phyloP scores from a whole-genome alignment of 2,797 vertebrate species.

The Tenualosa thibaudeaui region DNA sequence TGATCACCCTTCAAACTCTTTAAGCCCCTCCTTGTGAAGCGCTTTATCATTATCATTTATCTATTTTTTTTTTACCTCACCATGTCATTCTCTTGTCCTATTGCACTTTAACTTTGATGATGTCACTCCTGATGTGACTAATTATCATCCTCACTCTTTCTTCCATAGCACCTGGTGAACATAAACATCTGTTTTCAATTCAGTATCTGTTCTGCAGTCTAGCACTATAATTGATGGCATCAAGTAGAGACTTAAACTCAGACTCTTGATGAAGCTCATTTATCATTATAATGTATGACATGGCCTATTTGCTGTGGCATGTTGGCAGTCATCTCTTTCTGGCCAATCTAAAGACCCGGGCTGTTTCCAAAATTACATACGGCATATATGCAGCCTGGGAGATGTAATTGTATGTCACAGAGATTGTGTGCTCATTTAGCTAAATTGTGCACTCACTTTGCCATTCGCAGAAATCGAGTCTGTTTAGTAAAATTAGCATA shows the following conservation, averaged over 20 bases:
- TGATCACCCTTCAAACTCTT: not conserved
- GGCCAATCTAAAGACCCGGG: not conserved
- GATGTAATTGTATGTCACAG: no score
- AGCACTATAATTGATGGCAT: not conserved
- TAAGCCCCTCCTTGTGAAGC: not conserved
- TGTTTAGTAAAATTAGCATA: no score
- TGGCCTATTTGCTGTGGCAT: not conserved
- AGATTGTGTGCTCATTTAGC: no score
- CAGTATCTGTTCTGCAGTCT: not conserved
- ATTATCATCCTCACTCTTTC: not conserved
- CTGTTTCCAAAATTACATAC: no score
- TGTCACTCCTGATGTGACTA: not conserved
- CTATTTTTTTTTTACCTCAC: not conserved
- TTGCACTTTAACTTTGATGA: conserved; percentile 10
- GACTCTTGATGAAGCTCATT: not conserved
- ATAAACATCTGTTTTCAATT: not conserved
- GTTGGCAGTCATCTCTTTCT: not conserved
- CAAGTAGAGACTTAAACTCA: not conserved
- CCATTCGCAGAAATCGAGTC: no score
- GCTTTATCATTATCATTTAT: not conserved
- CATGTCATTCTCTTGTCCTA: not conserved
- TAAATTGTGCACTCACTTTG: no score
- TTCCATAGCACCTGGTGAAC: not conserved
- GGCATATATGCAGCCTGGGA: no score
- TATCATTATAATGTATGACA: not conserved